A percentile compares a stretch with the other conserved stretches of the same genome.
Conservation (phyloP, 2,797 vertebrate species). For the Scolopax rusticola region DNA sequence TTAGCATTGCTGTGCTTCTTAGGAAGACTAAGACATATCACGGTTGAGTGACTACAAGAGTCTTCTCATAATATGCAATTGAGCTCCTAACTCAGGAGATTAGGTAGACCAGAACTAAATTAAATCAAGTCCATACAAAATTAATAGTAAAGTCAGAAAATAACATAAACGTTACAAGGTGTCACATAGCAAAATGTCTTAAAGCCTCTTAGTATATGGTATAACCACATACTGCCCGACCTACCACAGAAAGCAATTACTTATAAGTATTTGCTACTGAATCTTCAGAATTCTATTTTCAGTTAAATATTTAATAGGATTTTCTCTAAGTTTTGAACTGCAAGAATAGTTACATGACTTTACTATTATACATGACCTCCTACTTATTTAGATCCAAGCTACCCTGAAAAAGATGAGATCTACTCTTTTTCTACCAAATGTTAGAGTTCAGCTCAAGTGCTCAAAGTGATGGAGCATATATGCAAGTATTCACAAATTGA, state of each 20-base stretch:
- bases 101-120: neutral
- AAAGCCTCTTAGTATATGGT: neutral
- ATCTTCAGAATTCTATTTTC: neutral
- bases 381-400: neutral
- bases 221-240: neutral
- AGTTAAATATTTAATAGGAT: neutral
- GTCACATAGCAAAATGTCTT: neutral
- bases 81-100: conserved; percentile 33
- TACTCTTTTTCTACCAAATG: neutral
- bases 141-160: neutral
- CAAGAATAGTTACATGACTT: neutral
- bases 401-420: neutral
- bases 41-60: conserved; percentile 3
- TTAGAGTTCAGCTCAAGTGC: neutral
- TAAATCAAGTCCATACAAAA: conserved; percentile 27
- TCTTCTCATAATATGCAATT: neutral
- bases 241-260: neutral
- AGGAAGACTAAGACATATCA: conserved; percentile 32
- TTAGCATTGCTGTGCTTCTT: conserved; percentile 2
- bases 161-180: neutral
- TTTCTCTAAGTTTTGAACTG: neutral
- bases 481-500: neutral
- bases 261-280: neutral
- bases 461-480: neutral
- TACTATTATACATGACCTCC: neutral